Percentiles rank a stretch among this genome's conserved stretches.
phyloP scores from a whole-genome alignment of 2,113 vertebrate genomes.

The Silurus asotus region DNA sequence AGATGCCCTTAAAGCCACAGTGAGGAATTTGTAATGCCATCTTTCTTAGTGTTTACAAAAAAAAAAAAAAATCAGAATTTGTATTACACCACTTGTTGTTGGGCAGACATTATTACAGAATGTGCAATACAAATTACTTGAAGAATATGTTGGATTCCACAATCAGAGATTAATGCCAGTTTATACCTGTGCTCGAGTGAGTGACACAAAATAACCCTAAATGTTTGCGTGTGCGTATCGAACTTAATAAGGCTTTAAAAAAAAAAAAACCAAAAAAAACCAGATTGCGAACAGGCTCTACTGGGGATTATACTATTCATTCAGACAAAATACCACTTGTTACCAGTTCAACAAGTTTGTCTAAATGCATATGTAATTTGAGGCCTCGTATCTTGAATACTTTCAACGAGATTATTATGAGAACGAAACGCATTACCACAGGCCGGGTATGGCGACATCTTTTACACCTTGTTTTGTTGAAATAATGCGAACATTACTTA shows the following conservation, averaged over 20 bases:
- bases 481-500: no score
- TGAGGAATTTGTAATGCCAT: constrained; percentile 14
- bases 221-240: background rate
- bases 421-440: no score
- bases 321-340: background rate
- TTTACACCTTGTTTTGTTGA: no score
- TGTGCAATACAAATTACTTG: background rate
- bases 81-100: background rate
- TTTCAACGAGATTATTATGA: no score
- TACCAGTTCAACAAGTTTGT: background rate
- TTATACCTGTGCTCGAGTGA: background rate
- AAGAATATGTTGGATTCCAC: background rate
- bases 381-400: no score
- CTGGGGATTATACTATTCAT: background rate
- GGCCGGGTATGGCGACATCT: no score
- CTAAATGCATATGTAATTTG: no score
- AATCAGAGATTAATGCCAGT: background rate
- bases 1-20: constrained; percentile 5
- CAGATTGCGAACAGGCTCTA: background rate
- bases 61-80: background rate
- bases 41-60: constrained; percentile 17
- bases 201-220: background rate
- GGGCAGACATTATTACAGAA: background rate
- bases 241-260: background rate
- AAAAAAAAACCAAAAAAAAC: background rate